phyloP scores from a whole-genome alignment of 2,797 vertebrate genomes.

The Eulemur albifrons region DNA sequence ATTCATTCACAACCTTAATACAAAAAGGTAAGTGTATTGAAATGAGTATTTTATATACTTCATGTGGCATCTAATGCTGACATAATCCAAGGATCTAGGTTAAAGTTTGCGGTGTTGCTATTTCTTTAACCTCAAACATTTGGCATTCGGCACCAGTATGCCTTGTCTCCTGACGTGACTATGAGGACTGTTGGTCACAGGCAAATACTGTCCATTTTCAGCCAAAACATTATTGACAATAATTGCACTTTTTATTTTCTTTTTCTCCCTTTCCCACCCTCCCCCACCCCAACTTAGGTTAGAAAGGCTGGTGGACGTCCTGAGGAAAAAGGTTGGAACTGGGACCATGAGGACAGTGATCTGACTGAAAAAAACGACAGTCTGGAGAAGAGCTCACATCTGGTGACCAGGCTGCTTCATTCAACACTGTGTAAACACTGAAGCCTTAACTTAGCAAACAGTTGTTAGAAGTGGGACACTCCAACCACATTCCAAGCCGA shows the following conservation, averaged over 20 bases:
- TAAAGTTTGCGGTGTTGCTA: conserved; percentile 73
- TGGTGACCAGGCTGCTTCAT: conserved; percentile 93
- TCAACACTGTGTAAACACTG: conserved; percentile 92
- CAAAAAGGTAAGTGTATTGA: neutral
- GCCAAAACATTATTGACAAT: conserved; percentile 82
- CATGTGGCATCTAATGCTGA: conserved; percentile 51
- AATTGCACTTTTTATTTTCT: conserved; percentile 80
- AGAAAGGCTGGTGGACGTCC: conserved; percentile 96
- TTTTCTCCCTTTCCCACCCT: conserved; percentile 70
- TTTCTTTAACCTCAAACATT: conserved; percentile 67
- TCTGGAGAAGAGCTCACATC: conserved; percentile 90
- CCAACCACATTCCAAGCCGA: conserved; percentile 90
- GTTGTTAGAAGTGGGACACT: conserved; percentile 92
- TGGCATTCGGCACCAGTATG: conserved; percentile 79
- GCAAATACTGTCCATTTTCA: conserved; percentile 85
- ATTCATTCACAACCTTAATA: neutral
- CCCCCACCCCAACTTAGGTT: conserved; percentile 86
- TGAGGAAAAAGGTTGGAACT: conserved; percentile 96
- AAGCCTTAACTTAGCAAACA: conserved; percentile 93
- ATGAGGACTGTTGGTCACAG: conserved; percentile 80
- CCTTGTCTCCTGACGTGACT: conserved; percentile 83
- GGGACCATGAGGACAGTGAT: conserved; percentile 94
- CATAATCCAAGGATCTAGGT: conserved; percentile 65
- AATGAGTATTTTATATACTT: conserved; percentile 41
- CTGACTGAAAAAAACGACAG: conserved; percentile 86